Conservation (phyloP, 2,888 invertebrate species). For the Eueremaeus valkanovi region DNA sequence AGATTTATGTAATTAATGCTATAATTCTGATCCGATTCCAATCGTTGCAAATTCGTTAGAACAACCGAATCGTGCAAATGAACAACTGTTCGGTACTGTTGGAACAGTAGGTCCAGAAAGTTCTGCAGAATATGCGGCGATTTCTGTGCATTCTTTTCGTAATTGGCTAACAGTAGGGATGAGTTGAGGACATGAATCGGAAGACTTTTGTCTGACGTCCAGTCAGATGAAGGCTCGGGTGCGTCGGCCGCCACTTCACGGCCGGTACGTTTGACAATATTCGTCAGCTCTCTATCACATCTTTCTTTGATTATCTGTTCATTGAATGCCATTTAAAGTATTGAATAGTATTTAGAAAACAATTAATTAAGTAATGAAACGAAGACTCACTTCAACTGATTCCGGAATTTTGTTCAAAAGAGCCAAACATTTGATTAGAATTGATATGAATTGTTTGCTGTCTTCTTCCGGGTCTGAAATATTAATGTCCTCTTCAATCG, state of each 20-base stretch:
- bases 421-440: conserved; percentile 76
- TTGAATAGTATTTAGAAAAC: not conserved
- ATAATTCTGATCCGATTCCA: not conserved
- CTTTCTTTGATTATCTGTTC: conserved; percentile 69
- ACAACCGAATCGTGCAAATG: conserved; percentile 68
- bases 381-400: conserved; percentile 66
- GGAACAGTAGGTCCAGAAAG: conserved; percentile 69
- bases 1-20: conserved; percentile 51
- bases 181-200: conserved; percentile 13
- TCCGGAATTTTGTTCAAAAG: conserved; percentile 77
- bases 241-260: conserved; percentile 60
- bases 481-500: conserved; percentile 47
- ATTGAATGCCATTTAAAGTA: not conserved
- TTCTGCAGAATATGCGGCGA: conserved; percentile 55
- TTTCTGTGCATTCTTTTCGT: conserved; percentile 43
- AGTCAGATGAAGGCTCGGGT: not conserved
- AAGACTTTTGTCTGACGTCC: not conserved
- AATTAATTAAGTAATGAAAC: not conserved
- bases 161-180: conserved; percentile 10
- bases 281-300: conserved; percentile 74
- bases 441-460: conserved; percentile 66
- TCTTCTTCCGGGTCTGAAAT: conserved; percentile 52
- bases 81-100: conserved; percentile 75
- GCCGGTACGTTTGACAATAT: conserved; percentile 73
- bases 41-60: conserved; percentile 50